Percentiles rank a stretch among this genome's conserved stretches.
Evolutionary conservation across 2,888 invertebrate species (phyloP).

Genomic region (Oasisia sp.): DNA sequence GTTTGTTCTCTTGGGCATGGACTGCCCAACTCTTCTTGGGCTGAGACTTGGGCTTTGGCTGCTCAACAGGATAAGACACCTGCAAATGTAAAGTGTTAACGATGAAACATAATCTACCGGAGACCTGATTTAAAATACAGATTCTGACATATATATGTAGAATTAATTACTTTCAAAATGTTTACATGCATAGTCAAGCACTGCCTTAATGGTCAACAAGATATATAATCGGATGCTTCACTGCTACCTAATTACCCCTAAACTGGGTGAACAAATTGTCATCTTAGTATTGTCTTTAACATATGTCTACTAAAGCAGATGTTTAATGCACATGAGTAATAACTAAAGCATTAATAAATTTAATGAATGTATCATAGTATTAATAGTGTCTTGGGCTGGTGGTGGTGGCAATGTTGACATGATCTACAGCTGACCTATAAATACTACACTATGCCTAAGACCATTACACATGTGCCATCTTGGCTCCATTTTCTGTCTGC

Average conservation of each 20-base stretch:
- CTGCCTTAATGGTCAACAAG: not conserved
- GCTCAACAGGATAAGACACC: not conserved
- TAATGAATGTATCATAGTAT: not conserved
- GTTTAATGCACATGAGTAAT: not conserved
- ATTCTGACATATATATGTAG: not conserved
- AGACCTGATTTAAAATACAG: not conserved
- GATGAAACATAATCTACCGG: not conserved
- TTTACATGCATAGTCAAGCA: not conserved
- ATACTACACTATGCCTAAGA: not conserved
- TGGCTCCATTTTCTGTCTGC: not conserved
- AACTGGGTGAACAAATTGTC: not conserved
- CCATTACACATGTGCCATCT: not conserved
- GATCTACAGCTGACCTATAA: not conserved
- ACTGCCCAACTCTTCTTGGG: not conserved
- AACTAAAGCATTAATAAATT: not conserved
- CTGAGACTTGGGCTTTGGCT: not conserved
- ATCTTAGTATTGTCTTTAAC: not conserved
- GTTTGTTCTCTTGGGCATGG: conserved; percentile 10
- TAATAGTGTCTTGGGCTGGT: too few relatives aligned
- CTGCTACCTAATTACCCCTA: not conserved
- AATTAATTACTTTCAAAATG: not conserved
- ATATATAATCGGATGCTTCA: not conserved
- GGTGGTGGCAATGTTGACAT: not conserved
- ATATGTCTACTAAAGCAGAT: not conserved
- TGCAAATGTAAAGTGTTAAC: not conserved